Conservation (phyloP, 35 echinoderm and acorn worm species). For the Nesometra sesokonis region DNA sequence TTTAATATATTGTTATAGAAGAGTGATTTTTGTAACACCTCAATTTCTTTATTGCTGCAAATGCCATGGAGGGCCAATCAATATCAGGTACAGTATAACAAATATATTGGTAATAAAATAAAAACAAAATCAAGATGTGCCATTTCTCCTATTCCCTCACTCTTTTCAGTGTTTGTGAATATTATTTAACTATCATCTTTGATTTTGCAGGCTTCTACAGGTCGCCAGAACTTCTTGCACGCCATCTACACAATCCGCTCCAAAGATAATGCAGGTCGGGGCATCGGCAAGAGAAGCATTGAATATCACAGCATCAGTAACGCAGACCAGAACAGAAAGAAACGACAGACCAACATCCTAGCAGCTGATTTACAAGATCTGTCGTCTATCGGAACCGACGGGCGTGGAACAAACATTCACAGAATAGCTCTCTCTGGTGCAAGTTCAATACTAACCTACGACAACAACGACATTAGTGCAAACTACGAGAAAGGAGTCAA, state of each 20-base stretch:
- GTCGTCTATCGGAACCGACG: not conserved
- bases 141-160: not conserved
- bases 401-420: constrained; percentile 56
- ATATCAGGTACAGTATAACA: no score
- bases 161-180: not conserved
- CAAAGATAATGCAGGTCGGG: constrained; percentile 27
- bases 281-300: constrained; percentile 62
- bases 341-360: constrained; percentile 9
- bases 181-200: not conserved
- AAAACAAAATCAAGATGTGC: not conserved
- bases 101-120: not conserved
- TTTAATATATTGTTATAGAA: no score
- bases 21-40: no score
- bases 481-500: constrained; percentile 12
- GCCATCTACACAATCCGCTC: constrained; percentile 83
- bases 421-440: not conserved
- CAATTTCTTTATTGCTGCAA: no score
- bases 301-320: constrained; percentile 46
- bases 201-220: constrained; percentile 52
- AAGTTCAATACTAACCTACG: not conserved
- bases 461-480: constrained; percentile 5
- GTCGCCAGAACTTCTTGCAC: constrained; percentile 85
- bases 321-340: not conserved
- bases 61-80: no score
- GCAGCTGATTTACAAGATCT: not conserved